Percentiles rank a stretch among this genome's conserved stretches.
Conservation (phyloP, 1,140 invertebrate genomes). For the Drosophila triauraria region DNA sequence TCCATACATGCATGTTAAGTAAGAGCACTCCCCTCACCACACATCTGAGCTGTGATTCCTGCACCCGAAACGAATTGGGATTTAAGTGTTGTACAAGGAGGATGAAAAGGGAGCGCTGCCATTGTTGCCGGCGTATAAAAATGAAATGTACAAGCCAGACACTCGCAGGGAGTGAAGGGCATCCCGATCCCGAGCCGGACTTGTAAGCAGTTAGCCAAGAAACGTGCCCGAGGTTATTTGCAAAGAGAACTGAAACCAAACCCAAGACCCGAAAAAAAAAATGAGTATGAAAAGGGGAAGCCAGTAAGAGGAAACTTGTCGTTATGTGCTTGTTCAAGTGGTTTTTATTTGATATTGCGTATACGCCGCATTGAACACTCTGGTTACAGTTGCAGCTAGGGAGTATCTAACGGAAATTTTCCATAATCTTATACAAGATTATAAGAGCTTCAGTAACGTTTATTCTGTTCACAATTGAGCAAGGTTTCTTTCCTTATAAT, state of each 20-base stretch:
- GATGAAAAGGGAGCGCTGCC: slow-evolving; percentile 22
- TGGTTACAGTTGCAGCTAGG: slow-evolving; percentile 16
- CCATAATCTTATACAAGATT: not conserved
- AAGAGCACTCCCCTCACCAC: slow-evolving; percentile 51
- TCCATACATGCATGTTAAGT: slow-evolving; percentile 83
- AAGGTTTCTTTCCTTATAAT: too few species aligned
- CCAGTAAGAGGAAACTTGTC: slow-evolving; percentile 38
- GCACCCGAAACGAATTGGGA: slow-evolving; percentile 78
- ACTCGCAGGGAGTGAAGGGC: slow-evolving; percentile 19
- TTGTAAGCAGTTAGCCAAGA: slow-evolving; percentile 51
- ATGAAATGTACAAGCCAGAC: slow-evolving; percentile 50
- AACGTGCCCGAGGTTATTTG: slow-evolving; percentile 66
- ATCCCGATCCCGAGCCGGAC: slow-evolving; percentile 25
- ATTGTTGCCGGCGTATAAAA: slow-evolving; percentile 69
- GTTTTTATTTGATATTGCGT: slow-evolving; percentile 61
- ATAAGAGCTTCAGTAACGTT: too few species aligned
- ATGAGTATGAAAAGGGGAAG: slow-evolving; percentile 7
- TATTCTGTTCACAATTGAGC: too few species aligned
- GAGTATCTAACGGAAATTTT: slow-evolving; percentile 20
- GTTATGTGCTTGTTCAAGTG: slow-evolving; percentile 49
- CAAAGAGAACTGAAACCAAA: slow-evolving; percentile 33
- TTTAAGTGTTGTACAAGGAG: slow-evolving; percentile 79
- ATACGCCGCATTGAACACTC: slow-evolving; percentile 55
- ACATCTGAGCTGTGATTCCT: slow-evolving; percentile 70
- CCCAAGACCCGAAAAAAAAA: slow-evolving; percentile 11